Evolutionary conservation across 2,888 invertebrate genomes (phyloP).

Genomic region (Drosophila niveifrons): DNA sequence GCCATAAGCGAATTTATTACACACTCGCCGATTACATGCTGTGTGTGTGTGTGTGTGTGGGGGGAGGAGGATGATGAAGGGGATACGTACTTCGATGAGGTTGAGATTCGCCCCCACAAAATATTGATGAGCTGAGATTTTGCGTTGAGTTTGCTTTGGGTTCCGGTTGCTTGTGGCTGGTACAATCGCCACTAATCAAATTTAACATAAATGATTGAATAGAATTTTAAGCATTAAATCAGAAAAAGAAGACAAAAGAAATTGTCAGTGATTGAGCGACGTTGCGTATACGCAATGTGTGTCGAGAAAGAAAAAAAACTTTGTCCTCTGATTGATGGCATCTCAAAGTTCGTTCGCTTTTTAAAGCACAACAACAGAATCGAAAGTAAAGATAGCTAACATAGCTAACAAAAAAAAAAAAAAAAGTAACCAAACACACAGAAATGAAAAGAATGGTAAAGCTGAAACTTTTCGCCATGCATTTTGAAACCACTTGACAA

Average conservation of each 20-base stretch:
- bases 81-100: neutral
- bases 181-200: conserved; percentile 69
- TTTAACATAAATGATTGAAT: conserved; percentile 81
- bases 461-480: conserved; percentile 49
- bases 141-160: conserved; percentile 43
- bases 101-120: conserved; percentile 20
- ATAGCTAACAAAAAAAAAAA: no score
- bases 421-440: neutral
- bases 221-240: conserved; percentile 72
- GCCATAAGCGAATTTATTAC: conserved; percentile 77
- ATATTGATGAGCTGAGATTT: conserved; percentile 68
- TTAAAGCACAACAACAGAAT: conserved; percentile 3
- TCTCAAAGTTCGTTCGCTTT: conserved; percentile 57
- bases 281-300: conserved; percentile 56
- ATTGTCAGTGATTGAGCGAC: conserved; percentile 76
- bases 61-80: neutral
- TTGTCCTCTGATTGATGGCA: conserved; percentile 63
- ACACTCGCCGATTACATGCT: conserved; percentile 48
- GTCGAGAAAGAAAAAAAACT: conserved; percentile 30
- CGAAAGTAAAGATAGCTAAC: neutral
- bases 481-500: conserved; percentile 77
- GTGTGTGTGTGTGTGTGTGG: no score
- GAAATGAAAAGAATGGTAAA: conserved; percentile 17
- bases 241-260: conserved; percentile 27
- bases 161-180: conserved; percentile 30